Percentiles rank a stretch among this genome's conserved stretches.
These are phyloP conservation scores for Halichoeres trimaculatus DNA, from an alignment of 2,113 vertebrate species.

Conservation along the genomic window DNA sequence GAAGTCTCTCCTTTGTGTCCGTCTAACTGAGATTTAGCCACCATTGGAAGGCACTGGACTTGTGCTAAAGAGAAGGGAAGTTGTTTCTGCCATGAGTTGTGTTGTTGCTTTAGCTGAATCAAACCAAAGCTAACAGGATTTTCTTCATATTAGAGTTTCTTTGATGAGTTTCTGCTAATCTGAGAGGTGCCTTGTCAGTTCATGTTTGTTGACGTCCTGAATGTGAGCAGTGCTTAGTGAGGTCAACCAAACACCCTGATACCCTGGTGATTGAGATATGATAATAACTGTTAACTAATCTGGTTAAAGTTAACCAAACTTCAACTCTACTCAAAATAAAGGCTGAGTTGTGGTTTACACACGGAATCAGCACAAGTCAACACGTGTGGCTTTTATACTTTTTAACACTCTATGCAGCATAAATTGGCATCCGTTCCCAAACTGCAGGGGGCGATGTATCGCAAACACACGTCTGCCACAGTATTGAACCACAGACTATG, in stretches of 20 bases:
- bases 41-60: conserved; percentile 55
- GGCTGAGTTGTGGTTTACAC: too few relatives aligned
- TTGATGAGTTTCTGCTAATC: conserved; percentile 3
- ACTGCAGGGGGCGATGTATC: too few relatives aligned
- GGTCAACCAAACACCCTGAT: background rate
- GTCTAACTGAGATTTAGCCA: conserved; percentile 13
- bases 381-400: too few relatives aligned
- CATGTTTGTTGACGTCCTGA: background rate
- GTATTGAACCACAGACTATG: too few relatives aligned
- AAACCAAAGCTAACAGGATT: conserved; percentile 22
- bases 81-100: conserved; percentile 23
- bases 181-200: background rate
- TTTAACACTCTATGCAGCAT: too few relatives aligned
- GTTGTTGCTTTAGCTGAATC: conserved; percentile 8
- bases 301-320: too few relatives aligned
- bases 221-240: background rate
- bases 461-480: too few relatives aligned
- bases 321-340: too few relatives aligned
- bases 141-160: conserved; percentile 19
- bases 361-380: too few relatives aligned
- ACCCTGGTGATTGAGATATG: background rate
- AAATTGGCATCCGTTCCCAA: too few relatives aligned
- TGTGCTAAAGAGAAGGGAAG: conserved; percentile 57
- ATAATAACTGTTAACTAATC: too few relatives aligned
- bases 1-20: conserved; percentile 39